These are phyloP conservation scores for Ceratosolen solmsi DNA, from an alignment of 1,140 invertebrate genomes.

Conservation along the genomic window DNA sequence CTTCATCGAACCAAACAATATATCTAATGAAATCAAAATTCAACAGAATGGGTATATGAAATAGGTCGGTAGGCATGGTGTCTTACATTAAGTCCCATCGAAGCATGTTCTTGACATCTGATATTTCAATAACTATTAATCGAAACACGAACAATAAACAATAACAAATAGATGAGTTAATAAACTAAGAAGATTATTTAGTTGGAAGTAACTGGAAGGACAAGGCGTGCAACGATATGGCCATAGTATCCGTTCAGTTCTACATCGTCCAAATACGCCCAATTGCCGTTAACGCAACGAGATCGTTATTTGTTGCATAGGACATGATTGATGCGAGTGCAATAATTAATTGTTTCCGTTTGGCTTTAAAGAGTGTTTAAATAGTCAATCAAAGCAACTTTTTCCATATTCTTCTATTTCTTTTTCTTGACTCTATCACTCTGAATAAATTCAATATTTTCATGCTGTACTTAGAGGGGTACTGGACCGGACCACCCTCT, in stretches of 20 bases:
- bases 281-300: no score
- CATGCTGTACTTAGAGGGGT: conserved; percentile 26
- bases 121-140: neutral
- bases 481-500: conserved; percentile 12
- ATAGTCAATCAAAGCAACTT: no score
- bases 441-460: conserved; percentile 35
- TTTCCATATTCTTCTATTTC: neutral
- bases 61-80: neutral
- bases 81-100: neutral
- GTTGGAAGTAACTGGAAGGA: no score
- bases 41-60: neutral
- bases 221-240: no score
- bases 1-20: neutral
- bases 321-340: neutral
- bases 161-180: no score
- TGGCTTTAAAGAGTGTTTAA: no score
- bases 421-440: neutral
- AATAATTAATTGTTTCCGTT: neutral
- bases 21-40: neutral
- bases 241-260: no score
- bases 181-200: no score
- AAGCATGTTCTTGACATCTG: neutral
- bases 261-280: no score
- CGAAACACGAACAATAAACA: neutral
- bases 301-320: no score